Conservation (phyloP, 2,113 vertebrate species). For the Dasyurus viverrinus region DNA sequence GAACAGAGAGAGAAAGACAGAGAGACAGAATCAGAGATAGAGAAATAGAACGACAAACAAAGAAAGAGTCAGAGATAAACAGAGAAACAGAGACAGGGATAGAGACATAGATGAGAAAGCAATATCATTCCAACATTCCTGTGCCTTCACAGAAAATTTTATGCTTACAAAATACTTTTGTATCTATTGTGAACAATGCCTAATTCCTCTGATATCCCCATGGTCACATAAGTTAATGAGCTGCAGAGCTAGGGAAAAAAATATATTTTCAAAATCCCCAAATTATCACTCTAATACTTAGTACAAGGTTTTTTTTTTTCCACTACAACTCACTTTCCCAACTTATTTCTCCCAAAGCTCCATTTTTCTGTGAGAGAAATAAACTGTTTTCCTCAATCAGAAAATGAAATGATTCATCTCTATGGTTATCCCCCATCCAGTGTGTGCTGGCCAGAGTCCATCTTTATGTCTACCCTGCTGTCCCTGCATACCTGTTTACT, state of each 20-base stretch:
- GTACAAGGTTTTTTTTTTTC: background rate
- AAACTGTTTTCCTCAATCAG: background rate
- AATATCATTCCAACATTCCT: background rate
- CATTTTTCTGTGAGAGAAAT: background rate
- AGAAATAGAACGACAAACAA: background rate
- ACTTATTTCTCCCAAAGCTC: background rate
- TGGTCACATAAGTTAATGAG: background rate
- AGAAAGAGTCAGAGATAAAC: background rate
- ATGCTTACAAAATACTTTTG: background rate
- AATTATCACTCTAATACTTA: background rate
- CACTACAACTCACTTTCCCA: background rate
- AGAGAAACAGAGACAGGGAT: accelerated
- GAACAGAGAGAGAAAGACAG: too few relatives aligned
- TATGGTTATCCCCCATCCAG: background rate
- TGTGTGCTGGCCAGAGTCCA: background rate
- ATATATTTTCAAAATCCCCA: too few relatives aligned
- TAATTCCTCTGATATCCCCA: background rate
- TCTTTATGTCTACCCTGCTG: background rate
- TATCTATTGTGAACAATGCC: background rate
- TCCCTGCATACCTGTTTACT: background rate
- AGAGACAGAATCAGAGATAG: too few relatives aligned
- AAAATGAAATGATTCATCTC: background rate
- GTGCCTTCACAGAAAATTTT: background rate
- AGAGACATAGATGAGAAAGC: background rate
- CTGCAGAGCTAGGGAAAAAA: background rate